Conservation (phyloP, 2,113 vertebrate species). For the Hypocryptadius cinnamomeus region DNA sequence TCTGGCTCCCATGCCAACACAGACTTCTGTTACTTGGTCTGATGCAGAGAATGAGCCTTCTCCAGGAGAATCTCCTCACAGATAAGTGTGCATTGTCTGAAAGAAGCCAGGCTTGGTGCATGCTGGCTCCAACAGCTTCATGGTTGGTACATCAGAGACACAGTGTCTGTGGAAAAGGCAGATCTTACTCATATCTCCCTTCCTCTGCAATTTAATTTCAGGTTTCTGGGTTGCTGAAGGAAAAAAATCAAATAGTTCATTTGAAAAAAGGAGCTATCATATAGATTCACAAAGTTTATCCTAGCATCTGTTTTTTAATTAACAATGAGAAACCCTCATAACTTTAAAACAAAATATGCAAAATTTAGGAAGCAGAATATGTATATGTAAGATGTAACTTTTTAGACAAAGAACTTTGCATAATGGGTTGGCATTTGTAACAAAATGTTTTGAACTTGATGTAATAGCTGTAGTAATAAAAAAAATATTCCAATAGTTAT, state of each 20-base stretch:
- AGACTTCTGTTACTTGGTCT: not conserved
- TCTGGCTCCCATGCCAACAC: not conserved
- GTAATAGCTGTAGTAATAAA: not conserved
- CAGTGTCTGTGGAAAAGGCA: not conserved
- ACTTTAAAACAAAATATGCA: not conserved
- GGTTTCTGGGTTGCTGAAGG: not conserved
- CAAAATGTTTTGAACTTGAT: not conserved
- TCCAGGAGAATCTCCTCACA: not conserved
- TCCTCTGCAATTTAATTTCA: not conserved
- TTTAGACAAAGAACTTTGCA: not conserved
- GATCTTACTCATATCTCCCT: not conserved
- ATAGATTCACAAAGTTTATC: not conserved
- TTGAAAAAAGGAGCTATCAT: not conserved
- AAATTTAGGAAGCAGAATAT: not conserved
- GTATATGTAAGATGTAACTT: not conserved
- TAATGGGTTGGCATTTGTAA: not conserved
- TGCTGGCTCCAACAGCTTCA: not conserved
- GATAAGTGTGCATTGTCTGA: not conserved
- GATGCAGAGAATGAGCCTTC: not conserved
- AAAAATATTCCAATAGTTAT: not conserved
- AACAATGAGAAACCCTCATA: not conserved
- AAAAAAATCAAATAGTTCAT: not conserved
- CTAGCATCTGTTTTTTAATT: not conserved
- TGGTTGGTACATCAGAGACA: not conserved
- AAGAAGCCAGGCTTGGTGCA: not conserved